A percentile compares a stretch with the other conserved stretches of the same genome.
Evolutionary conservation across 1,140 invertebrate genomes (phyloP).

Genomic region (Ditylenchus dipsaci): DNA sequence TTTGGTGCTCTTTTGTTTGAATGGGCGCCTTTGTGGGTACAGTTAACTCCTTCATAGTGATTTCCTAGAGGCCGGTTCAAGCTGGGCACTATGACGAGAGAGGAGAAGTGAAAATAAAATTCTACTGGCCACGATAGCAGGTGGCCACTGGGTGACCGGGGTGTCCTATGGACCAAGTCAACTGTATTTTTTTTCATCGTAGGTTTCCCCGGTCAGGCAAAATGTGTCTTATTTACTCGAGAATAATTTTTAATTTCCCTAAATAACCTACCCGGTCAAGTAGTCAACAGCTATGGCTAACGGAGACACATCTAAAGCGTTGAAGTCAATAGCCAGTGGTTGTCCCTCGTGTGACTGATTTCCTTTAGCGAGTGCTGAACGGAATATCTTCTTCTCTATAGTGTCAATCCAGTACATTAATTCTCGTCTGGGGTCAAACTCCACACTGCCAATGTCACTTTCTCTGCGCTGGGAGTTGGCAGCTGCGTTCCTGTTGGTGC

Average conservation of each 20-base stretch:
- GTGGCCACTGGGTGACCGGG: too few relatives aligned
- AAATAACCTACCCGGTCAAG: slow-evolving; percentile 43
- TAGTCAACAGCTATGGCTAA: slow-evolving; percentile 51
- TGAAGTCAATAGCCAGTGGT: slow-evolving; percentile 50
- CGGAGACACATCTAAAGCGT: slow-evolving; percentile 38
- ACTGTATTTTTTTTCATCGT: too few relatives aligned
- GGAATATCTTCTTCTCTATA: slow-evolving; percentile 37
- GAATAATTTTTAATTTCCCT: too few relatives aligned
- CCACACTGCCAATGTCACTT: slow-evolving; percentile 53
- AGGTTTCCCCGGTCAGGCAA: too few relatives aligned
- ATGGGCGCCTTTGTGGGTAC: too few relatives aligned
- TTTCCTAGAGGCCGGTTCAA: too few relatives aligned
- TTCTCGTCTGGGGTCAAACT: slow-evolving; percentile 51
- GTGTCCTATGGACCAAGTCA: too few relatives aligned
- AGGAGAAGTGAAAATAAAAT: slow-evolving; percentile 9
- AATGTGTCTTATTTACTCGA: too few relatives aligned
- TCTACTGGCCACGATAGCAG: background rate
- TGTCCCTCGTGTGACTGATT: slow-evolving; percentile 57
- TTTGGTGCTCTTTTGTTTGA: too few relatives aligned
- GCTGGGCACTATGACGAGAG: too few relatives aligned
- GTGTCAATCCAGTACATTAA: slow-evolving; percentile 57
- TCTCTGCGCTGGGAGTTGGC: slow-evolving; percentile 29
- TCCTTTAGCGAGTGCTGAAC: slow-evolving; percentile 51
- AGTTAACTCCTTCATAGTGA: too few relatives aligned
- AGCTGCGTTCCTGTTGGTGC: slow-evolving; percentile 47